Base-by-base conservation (phyloP, 2,113 vertebrate genomes). In the Sinocyclocheilus grahami region DNA sequence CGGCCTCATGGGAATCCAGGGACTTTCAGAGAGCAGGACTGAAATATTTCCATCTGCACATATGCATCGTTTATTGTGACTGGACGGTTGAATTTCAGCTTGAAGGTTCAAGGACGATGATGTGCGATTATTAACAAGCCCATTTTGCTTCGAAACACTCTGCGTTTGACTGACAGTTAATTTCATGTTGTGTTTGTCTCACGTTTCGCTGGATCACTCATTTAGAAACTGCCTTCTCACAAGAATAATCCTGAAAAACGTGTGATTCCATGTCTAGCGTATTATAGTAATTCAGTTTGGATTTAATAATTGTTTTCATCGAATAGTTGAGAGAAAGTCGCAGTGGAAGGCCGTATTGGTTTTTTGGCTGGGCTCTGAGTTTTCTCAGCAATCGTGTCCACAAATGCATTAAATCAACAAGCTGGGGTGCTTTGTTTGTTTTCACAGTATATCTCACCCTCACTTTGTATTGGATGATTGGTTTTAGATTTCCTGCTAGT, bases 401-500 rank as follows among this genome's bases (percentile, higher is more conserved):
- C 87, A 58, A 86, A 88, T 72, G 88, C 89, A 90, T 92, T 93
- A 92, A 90, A 92, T 92, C 90, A 93, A 92, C 92, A 92, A 88
- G 89, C 90, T 83, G 88, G 69, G 20, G 42, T 46, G 79, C 90
- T 89, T 91, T 94, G 93, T 93, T 94, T 94, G 92, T 93, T 95
- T 94, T 94, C 82, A 89, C 88, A 89, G 91, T 63, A 88, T 92
- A 91, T 93, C 91, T 86, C 75, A 84, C 90, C 90, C 92, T 93
- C 92, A 89, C 92, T 91, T 89, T 89, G 83, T 90, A 91, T 93
- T 90, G 91, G 90, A 91, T 91, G 91, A 94, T 90, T 88, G 84
- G 90, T 89, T 80, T 93, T 90, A 89, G 86, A 91, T 93, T 94
- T 94, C 94, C 92, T 90, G 91, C 89, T 72, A 86, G 91, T 90